phyloP scores from a whole-genome alignment of 1,140 invertebrate species.

The Paraescarpia echinospica region DNA sequence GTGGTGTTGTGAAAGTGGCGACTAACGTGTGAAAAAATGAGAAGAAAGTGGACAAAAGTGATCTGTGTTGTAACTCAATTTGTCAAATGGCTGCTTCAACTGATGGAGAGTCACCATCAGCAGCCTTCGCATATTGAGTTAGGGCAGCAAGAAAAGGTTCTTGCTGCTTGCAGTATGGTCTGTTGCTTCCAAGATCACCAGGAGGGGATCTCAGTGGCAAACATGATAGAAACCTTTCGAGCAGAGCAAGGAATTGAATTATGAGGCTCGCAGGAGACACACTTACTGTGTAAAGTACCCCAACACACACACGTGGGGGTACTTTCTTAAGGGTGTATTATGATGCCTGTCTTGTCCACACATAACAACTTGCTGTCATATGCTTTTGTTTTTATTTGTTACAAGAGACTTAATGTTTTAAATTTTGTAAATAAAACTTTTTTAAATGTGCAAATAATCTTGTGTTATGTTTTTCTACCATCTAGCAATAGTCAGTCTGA shows the following conservation, averaged over 20 bases:
- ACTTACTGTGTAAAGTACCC: background rate
- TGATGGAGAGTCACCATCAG: background rate
- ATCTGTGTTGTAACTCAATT: background rate
- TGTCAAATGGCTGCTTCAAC: background rate
- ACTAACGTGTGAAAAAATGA: background rate
- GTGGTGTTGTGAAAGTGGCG: background rate
- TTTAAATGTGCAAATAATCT: no score
- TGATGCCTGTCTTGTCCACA: background rate
- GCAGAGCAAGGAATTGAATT: background rate
- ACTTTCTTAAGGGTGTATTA: background rate
- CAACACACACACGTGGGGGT: background rate
- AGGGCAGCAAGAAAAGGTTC: background rate
- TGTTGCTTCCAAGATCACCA: background rate
- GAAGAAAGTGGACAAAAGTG: constrained; percentile 5
- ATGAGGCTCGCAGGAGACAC: background rate
- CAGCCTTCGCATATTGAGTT: background rate
- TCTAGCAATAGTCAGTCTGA: no score
- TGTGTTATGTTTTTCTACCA: no score
- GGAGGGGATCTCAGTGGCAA: no score
- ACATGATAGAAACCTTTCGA: background rate
- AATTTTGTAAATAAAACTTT: no score
- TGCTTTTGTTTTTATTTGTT: no score
- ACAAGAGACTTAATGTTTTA: no score
- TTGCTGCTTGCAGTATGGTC: background rate
- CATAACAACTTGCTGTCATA: background rate